These are phyloP conservation scores for Drosophila mauritiana DNA, from an alignment of 1,140 invertebrate genomes.

Conservation along the genomic window DNA sequence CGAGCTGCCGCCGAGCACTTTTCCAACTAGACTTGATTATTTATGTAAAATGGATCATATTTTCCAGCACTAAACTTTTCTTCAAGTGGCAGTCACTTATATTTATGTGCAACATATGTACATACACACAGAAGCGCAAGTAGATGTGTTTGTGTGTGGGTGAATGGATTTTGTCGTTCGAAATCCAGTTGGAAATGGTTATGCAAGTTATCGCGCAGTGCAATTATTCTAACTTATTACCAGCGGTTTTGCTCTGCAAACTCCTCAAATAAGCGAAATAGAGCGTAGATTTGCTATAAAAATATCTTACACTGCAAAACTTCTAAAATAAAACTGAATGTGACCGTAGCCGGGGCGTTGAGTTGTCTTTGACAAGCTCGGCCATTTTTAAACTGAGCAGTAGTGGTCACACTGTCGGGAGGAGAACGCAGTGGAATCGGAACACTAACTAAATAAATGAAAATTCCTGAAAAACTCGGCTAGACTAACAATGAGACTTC, in stretches of 20 bases:
- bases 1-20: background rate
- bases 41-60: slow-evolving; percentile 29
- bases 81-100: slow-evolving; percentile 25
- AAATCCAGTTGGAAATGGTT: slow-evolving; percentile 1
- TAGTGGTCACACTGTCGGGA: background rate
- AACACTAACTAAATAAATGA: slow-evolving; percentile 10
- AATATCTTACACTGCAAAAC: slow-evolving; percentile 43
- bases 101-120: slow-evolving; percentile 37
- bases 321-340: slow-evolving; percentile 38
- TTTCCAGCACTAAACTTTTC: slow-evolving; percentile 41
- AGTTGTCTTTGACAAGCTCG: background rate
- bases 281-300: slow-evolving; percentile 13
- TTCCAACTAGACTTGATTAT: slow-evolving; percentile 3
- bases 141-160: slow-evolving; percentile 12
- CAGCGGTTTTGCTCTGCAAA: slow-evolving; percentile 4
- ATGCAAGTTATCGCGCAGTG: background rate
- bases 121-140: slow-evolving; percentile 18
- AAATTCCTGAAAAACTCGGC: background rate
- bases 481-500: too few species aligned
- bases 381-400: background rate
- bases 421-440: slow-evolving; percentile 3
- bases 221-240: background rate
- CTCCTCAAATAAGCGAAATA: background rate
- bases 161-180: slow-evolving; percentile 12
- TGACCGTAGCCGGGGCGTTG: slow-evolving; percentile 5